phyloP scores from a whole-genome alignment of 2,113 vertebrate species.

The Delphinus delphis region DNA sequence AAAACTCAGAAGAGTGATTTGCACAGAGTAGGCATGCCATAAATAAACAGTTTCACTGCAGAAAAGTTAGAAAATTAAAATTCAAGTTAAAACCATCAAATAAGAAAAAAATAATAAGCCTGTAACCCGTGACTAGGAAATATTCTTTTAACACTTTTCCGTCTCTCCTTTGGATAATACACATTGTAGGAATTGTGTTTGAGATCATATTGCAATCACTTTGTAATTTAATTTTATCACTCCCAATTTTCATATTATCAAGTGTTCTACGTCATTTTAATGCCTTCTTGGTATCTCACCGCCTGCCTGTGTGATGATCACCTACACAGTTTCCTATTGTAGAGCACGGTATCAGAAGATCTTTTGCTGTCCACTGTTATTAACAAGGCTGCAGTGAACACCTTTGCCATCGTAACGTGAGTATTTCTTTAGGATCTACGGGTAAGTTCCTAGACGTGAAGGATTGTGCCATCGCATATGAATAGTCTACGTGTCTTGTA shows the following conservation, averaged over 20 bases:
- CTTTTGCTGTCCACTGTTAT: rapidly evolving
- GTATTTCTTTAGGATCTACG: background rate
- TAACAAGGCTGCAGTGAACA: rapidly evolving
- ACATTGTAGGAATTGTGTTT: background rate
- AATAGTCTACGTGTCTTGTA: background rate
- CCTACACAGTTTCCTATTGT: rapidly evolving
- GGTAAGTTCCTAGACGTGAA: background rate
- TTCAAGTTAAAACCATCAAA: background rate
- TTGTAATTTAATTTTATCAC: background rate
- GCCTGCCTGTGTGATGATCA: rapidly evolving
- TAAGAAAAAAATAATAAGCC: background rate
- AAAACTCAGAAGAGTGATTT: background rate
- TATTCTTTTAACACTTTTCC: rapidly evolving
- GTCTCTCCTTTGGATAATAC: rapidly evolving
- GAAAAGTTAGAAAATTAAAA: background rate
- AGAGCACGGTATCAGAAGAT: background rate
- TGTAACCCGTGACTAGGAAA: background rate
- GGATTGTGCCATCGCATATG: rapidly evolving
- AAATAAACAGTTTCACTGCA: background rate
- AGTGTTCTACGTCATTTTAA: no score
- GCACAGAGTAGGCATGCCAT: no score
- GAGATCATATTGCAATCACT: rapidly evolving
- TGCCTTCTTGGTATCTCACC: rapidly evolving
- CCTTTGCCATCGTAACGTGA: background rate
- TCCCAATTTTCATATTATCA: rapidly evolving